A percentile compares a stretch with the other conserved stretches of the same genome.
phyloP scores from a whole-genome alignment of 1,140 invertebrate genomes.

The Solenopsis invicta region DNA sequence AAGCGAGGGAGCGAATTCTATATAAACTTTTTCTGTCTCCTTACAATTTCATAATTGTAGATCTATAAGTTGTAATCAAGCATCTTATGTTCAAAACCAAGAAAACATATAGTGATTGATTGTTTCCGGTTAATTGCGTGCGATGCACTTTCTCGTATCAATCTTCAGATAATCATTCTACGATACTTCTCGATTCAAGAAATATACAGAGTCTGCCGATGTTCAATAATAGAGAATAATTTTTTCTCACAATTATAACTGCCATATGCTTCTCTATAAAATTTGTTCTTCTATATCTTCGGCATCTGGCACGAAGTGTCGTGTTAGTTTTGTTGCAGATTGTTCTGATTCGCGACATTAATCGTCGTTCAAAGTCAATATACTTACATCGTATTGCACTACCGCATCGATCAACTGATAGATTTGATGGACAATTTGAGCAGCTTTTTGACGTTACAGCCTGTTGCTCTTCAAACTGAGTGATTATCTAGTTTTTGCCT shows the following conservation, averaged over 20 bases:
- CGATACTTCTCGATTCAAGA: not conserved
- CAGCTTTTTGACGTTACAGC: not conserved
- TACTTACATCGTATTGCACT: not conserved
- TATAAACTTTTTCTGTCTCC: not conserved
- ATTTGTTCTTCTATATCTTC: not conserved
- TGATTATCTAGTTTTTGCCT: constrained; percentile 18
- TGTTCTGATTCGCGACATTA: not conserved
- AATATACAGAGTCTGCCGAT: not conserved
- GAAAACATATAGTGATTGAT: not conserved
- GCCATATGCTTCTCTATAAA: constrained; percentile 12
- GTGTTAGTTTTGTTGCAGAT: not conserved
- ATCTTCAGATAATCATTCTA: not conserved
- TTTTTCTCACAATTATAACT: not conserved
- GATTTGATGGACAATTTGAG: constrained; percentile 36
- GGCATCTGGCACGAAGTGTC: not conserved
- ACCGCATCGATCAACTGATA: not conserved
- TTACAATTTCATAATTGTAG: not conserved
- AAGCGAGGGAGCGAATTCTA: not conserved
- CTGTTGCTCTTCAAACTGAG: constrained; percentile 30
- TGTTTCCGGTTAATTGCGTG: not conserved
- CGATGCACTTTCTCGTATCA: not conserved
- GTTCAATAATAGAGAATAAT: not conserved
- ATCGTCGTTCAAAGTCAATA: constrained; percentile 3
- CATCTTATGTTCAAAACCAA: not conserved
- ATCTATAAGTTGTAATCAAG: not conserved